Base-by-base conservation (phyloP, 92 coral and sea anemone species). In the Meandrina meandrites region DNA sequence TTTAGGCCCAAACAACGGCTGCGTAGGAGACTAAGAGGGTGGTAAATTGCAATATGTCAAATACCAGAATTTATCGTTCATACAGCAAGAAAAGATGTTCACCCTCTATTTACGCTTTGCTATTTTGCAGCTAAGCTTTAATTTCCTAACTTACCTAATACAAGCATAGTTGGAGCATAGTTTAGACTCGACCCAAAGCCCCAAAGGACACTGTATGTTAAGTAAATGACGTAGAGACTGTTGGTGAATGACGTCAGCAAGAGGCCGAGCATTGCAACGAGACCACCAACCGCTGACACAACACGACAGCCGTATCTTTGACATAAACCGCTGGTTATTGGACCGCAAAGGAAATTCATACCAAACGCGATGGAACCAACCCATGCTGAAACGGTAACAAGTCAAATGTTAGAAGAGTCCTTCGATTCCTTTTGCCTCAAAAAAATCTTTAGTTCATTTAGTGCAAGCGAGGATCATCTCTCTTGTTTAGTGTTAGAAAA, bases 311-410 rank as follows among this genome's bases (percentile, higher is more conserved):
- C 95, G 90, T 86, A 94, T 45, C 93, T 92, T 68, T 91, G 91
- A 83, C 96, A 89, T 27, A 96, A 86, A 8, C 93, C 94, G 82
- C 98, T 90, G 73, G 95, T 88, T 71, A 95, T 71, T 19, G 98
- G 98, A 75, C 98, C 98, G 77, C 89, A 94, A 57, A 96, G 88
- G 81, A 96, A 96, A 76, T 86, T 96, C 93, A 94, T 90, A 15
- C 98, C 96, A 92, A 96, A 92, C 13, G 96, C 98, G 7, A 96
- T 76, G 37, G 98, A 96, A 32, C 98, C 98, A 18, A 96, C 82
- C 98, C 98, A 96, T 18, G 98, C 98, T 96, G 89, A 74, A 77
- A 64, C 17, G 34, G 0, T n/a, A 31, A 51, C 27, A 37, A 76
- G 68, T 14, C 6, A 79, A 89, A 62, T 62, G 57, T 76, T 83